Base-by-base conservation (phyloP, 2,113 vertebrate genomes). In the Ifrita kowaldi region DNA sequence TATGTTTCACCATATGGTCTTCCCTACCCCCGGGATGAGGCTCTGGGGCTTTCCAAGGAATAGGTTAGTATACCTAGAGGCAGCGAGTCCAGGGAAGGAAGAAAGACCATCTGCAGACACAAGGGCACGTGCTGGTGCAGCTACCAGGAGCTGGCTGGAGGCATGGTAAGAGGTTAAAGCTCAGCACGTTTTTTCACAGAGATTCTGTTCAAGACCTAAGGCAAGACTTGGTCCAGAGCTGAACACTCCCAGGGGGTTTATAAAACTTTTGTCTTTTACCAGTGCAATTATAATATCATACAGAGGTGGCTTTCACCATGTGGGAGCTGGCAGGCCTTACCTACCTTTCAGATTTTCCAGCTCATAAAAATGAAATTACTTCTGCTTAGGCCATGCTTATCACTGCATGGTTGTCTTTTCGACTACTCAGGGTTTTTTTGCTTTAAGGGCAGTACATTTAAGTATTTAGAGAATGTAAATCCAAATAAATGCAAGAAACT, bases 1-100 rank as follows among this genome's bases (percentile, higher is more conserved):
- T 93, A 86, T 96, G 90, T 59, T 76, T 60, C 24, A 33, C 93
- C 91, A 91, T 90, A 93, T 93, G 94, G 59, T 67, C 46, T 20
- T 49, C 35, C 50, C 71, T 63, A 32, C 7, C 13, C 55, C 50
- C 2, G 0, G 89, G 57, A 84, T 69, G 28, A 84, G 62, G 62
- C 55, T 73, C 50, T 70, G 50, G 65, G 55, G 39, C 75, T 89
- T 91, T 81, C 63, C 1, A 33, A 90, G 91, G 49, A 50, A 55
- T 8, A 93, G 81, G 81, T 96, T 53, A 46, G 65, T 6, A 50
- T 2, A 92, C 55, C 63, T 84, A 74, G 33, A 79, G 44, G 50
- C 26, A 90, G n/a, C 2, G 4, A 73, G 56, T 49, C 75, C 96
- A 70, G 63, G 30, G 55, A 52, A 30, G 20, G 86, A 42, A 55